phyloP scores from a whole-genome alignment of 2,113 vertebrate genomes.

The Illadopsis cleaveri region DNA sequence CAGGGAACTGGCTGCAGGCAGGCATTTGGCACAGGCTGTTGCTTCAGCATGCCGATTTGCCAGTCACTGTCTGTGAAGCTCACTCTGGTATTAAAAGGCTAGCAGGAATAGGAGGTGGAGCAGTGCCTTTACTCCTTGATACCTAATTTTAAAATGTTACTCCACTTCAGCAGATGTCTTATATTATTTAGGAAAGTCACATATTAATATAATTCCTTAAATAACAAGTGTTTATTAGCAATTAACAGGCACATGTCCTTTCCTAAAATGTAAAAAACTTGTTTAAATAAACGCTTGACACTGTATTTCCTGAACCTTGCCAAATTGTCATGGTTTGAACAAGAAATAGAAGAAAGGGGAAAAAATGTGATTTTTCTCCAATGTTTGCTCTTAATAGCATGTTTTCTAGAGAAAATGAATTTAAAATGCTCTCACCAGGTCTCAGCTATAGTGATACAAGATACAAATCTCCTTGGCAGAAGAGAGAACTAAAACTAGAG shows the following conservation, averaged over 20 bases:
- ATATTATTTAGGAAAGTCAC: not conserved
- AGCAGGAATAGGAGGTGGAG: not conserved
- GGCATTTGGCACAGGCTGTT: not conserved
- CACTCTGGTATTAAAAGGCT: not conserved
- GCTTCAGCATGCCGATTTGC: not conserved
- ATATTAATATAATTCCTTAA: not conserved
- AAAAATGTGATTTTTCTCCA: rapidly evolving
- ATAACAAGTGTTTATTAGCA: not conserved
- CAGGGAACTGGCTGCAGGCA: not conserved
- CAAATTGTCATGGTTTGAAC: not conserved
- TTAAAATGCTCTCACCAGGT: not conserved
- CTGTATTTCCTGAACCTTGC: not conserved
- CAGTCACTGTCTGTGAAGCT: not conserved
- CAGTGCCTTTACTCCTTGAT: not conserved
- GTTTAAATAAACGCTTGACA: not conserved
- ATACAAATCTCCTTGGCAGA: not conserved
- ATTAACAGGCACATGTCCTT: not conserved
- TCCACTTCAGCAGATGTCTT: not conserved
- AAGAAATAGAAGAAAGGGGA: not conserved
- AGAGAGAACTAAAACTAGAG: not conserved
- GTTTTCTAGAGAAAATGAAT: not conserved
- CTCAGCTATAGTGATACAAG: not conserved
- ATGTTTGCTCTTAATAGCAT: not conserved
- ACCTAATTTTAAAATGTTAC: not conserved
- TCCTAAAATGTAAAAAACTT: not conserved